These are phyloP conservation scores for Cyrtonyx montezumae DNA, from an alignment of 2,113 vertebrate genomes.

Conservation along the genomic window DNA sequence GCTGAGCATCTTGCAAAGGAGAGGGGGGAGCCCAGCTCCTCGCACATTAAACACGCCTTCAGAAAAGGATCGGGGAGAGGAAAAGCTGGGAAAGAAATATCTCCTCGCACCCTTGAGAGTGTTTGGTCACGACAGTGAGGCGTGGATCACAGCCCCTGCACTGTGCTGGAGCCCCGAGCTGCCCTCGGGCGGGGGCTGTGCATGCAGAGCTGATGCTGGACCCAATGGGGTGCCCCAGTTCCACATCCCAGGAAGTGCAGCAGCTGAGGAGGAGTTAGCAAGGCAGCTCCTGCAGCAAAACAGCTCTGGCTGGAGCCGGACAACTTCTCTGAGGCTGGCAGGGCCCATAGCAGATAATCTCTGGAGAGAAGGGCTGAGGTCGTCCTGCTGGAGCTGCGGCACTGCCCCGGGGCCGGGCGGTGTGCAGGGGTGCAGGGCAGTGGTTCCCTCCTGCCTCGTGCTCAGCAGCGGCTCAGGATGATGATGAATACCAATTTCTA, in stretches of 20 bases:
- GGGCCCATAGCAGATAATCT: not conserved
- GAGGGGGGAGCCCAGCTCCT: not conserved
- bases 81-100: not conserved
- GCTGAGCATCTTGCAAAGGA: not conserved
- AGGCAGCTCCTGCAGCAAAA: not conserved
- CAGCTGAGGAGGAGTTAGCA: not conserved
- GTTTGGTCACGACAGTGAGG: accelerated
- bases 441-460: not conserved
- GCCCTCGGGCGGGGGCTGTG: not conserved
- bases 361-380: not conserved
- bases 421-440: accelerated
- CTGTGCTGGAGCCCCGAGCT: not conserved
- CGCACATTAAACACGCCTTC: not conserved
- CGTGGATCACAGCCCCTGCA: not conserved
- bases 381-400: not conserved
- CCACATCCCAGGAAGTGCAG: not conserved
- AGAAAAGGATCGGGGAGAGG: not conserved
- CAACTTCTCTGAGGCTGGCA: not conserved
- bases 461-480: not conserved
- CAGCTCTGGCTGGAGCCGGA: not conserved
- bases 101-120: not conserved
- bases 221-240: not conserved
- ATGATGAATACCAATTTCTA: conserved; percentile 47
- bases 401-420: not conserved
- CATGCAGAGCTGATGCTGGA: not conserved